Conservation (phyloP, 2,888 invertebrate species). For the Spisula subtruncata region DNA sequence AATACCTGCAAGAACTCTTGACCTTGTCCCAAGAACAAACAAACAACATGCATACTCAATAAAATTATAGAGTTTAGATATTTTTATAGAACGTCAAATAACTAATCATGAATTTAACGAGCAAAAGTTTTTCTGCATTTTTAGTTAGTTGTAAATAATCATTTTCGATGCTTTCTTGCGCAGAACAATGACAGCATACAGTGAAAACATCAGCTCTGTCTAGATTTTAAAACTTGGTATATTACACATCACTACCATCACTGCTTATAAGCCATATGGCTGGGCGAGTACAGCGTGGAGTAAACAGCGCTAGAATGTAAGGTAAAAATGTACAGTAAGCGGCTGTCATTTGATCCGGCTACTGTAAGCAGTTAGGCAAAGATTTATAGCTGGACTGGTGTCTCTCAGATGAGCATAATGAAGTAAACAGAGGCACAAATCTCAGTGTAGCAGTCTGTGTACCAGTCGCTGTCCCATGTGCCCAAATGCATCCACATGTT, state of each 20-base stretch:
- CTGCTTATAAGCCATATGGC: conserved; percentile 43
- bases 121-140: no score
- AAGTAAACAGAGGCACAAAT: conserved; percentile 57
- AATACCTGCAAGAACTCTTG: no score
- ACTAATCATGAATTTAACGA: no score
- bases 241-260: neutral
- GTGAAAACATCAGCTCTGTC: no score
- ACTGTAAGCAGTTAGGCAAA: conserved; percentile 63
- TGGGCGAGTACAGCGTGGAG: conserved; percentile 23
- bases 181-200: no score
- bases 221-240: no score
- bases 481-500: conserved; percentile 46
- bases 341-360: conserved; percentile 69
- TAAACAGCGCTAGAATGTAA: conserved; percentile 24
- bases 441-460: conserved; percentile 37
- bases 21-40: no score
- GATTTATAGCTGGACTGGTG: conserved; percentile 66
- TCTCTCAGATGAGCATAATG: conserved; percentile 47
- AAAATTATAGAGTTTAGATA: no score
- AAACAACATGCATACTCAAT: no score
- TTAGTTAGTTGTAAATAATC: no score
- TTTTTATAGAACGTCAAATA: no score
- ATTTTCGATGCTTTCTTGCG: no score
- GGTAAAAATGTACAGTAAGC: conserved; percentile 48
- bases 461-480: conserved; percentile 55